Evolutionary conservation across 2,113 vertebrate genomes (phyloP).

Genomic region (Bufo bufo): DNA sequence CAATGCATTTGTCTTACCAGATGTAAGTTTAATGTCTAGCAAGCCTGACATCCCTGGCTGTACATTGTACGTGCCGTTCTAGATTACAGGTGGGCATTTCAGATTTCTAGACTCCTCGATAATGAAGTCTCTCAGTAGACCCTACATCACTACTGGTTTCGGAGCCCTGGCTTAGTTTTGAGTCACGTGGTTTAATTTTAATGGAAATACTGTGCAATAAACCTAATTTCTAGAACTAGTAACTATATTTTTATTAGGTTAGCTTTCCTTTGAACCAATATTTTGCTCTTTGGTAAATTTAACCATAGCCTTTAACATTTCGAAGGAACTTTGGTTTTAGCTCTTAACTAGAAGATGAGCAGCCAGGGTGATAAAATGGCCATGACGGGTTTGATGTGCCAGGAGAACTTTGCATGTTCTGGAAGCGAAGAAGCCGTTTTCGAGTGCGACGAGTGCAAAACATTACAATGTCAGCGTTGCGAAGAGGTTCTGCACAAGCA

Average conservation of each 20-base stretch:
- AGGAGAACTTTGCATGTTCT: slow-evolving; percentile 95
- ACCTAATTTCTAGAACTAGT: not conserved
- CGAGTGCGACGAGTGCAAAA: slow-evolving; percentile 95
- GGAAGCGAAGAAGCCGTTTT: slow-evolving; percentile 89
- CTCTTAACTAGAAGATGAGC: slow-evolving; percentile 78
- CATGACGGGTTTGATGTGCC: slow-evolving; percentile 81
- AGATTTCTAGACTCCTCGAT: not conserved
- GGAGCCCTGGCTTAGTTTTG: too few relatives aligned
- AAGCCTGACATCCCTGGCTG: too few relatives aligned
- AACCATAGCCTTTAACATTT: not conserved
- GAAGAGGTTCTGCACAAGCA: slow-evolving; percentile 93
- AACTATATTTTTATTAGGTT: not conserved
- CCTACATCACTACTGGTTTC: not conserved
- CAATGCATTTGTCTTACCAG: not conserved
- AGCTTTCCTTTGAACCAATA: not conserved
- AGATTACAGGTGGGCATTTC: not conserved
- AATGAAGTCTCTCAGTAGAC: not conserved
- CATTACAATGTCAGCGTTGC: slow-evolving; percentile 89
- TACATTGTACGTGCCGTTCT: not conserved
- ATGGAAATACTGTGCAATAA: not conserved
- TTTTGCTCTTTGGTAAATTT: not conserved
- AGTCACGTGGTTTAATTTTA: not conserved
- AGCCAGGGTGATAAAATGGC: slow-evolving; percentile 84
- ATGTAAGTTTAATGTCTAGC: not conserved
- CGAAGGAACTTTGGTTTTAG: not conserved